A percentile compares a stretch with the other conserved stretches of the same genome.
Evolutionary conservation across 2,888 invertebrate species (phyloP).

Genomic region (Dexiosoma caninum): DNA sequence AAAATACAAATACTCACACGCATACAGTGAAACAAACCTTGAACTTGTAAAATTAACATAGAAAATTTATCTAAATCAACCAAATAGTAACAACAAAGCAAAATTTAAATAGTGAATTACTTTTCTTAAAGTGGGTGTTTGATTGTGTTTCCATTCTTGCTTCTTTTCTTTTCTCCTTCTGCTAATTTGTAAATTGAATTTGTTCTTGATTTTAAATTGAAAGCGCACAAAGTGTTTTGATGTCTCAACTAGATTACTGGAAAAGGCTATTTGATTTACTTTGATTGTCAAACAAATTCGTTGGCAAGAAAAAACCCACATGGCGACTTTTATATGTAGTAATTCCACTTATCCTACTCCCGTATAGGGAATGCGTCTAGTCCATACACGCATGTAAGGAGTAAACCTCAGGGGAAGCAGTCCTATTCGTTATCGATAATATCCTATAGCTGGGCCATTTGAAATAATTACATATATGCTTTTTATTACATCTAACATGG

Average conservation of each 20-base stretch:
- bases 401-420: too few relatives aligned
- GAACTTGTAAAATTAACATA: constrained; percentile 55
- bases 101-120: constrained; percentile 2
- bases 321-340: neutral
- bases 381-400: too few relatives aligned
- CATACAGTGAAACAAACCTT: constrained; percentile 48
- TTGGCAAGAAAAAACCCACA: neutral
- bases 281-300: neutral
- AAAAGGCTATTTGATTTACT: neutral
- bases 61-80: neutral
- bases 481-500: too few relatives aligned
- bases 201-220: constrained; percentile 15
- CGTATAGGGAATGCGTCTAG: too few relatives aligned
- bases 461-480: too few relatives aligned
- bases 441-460: too few relatives aligned
- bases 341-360: too few relatives aligned
- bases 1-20: too few relatives aligned
- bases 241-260: neutral
- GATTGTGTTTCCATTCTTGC: neutral
- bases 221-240: neutral
- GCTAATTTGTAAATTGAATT: neutral
- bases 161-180: neutral
- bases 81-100: neutral
- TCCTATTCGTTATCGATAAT: too few relatives aligned
- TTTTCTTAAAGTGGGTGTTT: constrained; percentile 23